Evolutionary conservation across 2,113 vertebrate species (phyloP).

Genomic region (Aphyosemion australe): DNA sequence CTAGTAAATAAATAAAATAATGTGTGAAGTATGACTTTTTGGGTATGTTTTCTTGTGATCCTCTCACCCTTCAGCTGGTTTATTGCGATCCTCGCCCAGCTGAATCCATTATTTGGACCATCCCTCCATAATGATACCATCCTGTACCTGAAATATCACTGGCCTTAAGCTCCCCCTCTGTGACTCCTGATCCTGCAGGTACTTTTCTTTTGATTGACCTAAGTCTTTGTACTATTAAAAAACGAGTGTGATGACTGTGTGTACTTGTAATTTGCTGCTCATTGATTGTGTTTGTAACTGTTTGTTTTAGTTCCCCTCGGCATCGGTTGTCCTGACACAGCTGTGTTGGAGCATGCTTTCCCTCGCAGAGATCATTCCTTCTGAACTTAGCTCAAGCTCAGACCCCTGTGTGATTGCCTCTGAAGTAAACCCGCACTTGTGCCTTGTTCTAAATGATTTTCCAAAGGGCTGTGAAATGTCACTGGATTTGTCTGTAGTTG

Average conservation of each 20-base stretch:
- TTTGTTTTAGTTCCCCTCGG: conserved; percentile 7
- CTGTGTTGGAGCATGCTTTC: conserved; percentile 24
- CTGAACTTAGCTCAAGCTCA: conserved; percentile 38
- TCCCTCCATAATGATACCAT: conserved; percentile 86
- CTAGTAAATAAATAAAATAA: too few relatives aligned
- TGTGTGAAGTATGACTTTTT: not conserved
- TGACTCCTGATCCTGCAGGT: conserved; percentile 36
- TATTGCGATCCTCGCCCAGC: conserved; percentile 94
- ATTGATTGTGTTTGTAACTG: not conserved
- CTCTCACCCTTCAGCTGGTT: conserved; percentile 85
- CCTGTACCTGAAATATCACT: conserved; percentile 88
- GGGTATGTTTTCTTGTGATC: not conserved
- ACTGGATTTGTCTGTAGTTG: conserved; percentile 36
- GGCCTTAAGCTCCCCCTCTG: conserved; percentile 80
- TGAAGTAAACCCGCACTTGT: conserved; percentile 22
- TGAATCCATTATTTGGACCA: conserved; percentile 95
- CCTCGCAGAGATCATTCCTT: conserved; percentile 38
- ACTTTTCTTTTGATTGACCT: not conserved
- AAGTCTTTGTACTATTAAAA: too few relatives aligned
- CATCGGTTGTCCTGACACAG: conserved; percentile 19
- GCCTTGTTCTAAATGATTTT: conserved; percentile 55
- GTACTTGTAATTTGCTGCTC: not conserved
- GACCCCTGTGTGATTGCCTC: conserved; percentile 22
- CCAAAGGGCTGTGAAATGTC: conserved; percentile 42
- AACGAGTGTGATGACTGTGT: too few relatives aligned